Base-by-base conservation (phyloP, 2,888 invertebrate species). In the Parnassius mnemosyne region DNA sequence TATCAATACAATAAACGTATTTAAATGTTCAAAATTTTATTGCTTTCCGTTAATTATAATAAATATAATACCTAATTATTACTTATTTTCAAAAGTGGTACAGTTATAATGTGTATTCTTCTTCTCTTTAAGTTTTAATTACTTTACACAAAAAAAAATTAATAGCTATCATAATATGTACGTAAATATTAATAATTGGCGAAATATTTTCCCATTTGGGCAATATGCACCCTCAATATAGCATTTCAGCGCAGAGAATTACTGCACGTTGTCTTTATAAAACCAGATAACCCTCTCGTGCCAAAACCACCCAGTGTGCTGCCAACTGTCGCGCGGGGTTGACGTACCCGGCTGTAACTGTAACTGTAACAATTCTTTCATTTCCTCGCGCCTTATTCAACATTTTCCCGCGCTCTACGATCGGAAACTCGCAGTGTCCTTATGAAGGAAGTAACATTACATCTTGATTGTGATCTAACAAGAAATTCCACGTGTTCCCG, bases 381-480 rank as follows among this genome's bases (percentile, higher is more conserved):
- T 66, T 76, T 79, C 77, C 78, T 77, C 82, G 80, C 81, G 80
- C 73, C 72, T 73, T 72, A 72, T 68, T 65, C 69, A 66, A 66
- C 62, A 71, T 66, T 71, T 73, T 73, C 73, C 71, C 68, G 70
- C 69, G 74, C 75, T 71, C 69, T 63, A 61, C 74, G 71, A 73
- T 70, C 69, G 61, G 68, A 72, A 50, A 71, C 67, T 61, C 65
- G 71, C 70, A 78, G 80, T 80, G 81, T 80, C 83, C 88, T 77
- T 89, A 89, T 89, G 89, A 88, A 85, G 87, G 78, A 83, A 81
- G 79, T 76, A 78, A 83, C 72, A 70, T 73, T 79, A 67, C 74
- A 77, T 75, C 76, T 74, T 68, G 76, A 76, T 71, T 80, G 81
- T 80, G 79, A 77, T 71, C 75, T 79, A 65, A 69, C 74, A 65